Base-by-base conservation (phyloP, 2,797 vertebrate species). In the Sebastes umbrosus region DNA sequence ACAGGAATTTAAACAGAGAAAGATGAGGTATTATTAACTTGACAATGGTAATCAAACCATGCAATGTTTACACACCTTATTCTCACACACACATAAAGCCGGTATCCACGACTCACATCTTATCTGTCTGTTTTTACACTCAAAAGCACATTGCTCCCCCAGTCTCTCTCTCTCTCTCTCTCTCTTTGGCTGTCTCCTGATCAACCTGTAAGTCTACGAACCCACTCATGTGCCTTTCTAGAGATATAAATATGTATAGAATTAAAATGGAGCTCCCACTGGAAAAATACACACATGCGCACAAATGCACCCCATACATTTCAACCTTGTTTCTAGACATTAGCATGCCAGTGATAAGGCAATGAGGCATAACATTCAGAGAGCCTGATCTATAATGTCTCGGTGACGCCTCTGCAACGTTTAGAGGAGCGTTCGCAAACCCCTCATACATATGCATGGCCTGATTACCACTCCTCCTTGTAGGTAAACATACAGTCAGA, bases 381-480 rank as follows among this genome's bases (percentile, higher is more conserved):
- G 63, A 79, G 46, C 68, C 32, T 64, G 58, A 86, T 75, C 50
- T 58, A 73, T 62, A 77, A 65, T 81, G 63, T 82, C 64, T 76
- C 59, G 66, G 64, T 75, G 68, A 86, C 74, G 69, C 81, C 87
- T 88, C 82, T 86, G 82, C 82, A 86, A 80, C 50, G 3, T 86
- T 87, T 79, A 80, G 16, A 82, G 81, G 63, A 27, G 63, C 11
- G 14, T 83, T 85, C 9, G 8, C 60, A 87, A 85, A 55, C 18
- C 22, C 25, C 24, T 89, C 74, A 87, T 91, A 64, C 83, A 89
- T 90, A 90, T 88, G 82, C 84, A 85, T 79, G 83, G 27, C 8
- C 68, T 84, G 73, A 83, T 89, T 88, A 84, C 18, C 73, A 70
- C 75, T 75, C 72, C 69, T 78, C 43, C 58, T 82, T 87, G 4